Percentiles rank a stretch among this genome's conserved stretches.
These are phyloP conservation scores for Dasypus novemcinctus DNA, from an alignment of 2,113 vertebrate species.

Conservation along the genomic window DNA sequence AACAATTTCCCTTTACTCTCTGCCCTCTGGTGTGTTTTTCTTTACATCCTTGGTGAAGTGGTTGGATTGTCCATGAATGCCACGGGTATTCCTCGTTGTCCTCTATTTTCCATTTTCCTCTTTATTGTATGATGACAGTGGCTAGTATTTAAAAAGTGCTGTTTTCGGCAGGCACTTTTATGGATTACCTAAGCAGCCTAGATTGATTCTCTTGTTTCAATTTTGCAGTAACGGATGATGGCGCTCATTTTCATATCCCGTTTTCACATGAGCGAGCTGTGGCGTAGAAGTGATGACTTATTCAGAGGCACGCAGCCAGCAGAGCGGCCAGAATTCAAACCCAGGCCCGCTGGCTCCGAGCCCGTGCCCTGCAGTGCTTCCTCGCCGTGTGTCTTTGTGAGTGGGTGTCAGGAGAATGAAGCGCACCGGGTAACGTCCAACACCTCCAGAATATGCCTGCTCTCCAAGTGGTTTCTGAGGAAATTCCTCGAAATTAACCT, in stretches of 20 bases:
- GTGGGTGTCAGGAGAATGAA: neutral
- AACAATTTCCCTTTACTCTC: neutral
- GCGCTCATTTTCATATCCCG: neutral
- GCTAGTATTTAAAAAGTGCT: neutral
- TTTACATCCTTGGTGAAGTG: neutral
- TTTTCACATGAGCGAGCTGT: neutral
- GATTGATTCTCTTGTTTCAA: neutral
- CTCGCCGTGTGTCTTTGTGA: neutral
- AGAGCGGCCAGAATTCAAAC: neutral
- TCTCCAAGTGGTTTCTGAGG: neutral
- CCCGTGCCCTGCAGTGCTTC: too few relatives aligned
- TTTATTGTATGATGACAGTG: neutral
- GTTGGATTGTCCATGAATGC: neutral
- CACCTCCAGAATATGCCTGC: neutral
- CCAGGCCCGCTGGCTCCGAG: too few relatives aligned
- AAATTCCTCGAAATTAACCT: too few relatives aligned
- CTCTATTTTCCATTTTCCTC: neutral
- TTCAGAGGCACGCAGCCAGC: neutral
- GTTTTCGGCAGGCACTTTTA: neutral
- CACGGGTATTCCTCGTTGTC: neutral
- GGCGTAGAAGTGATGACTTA: neutral
- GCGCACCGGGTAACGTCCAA: rapidly evolving
- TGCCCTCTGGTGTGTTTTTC: neutral
- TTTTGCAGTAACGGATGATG: neutral
- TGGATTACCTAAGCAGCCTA: neutral